Base-by-base conservation (phyloP, 2,888 invertebrate species). In the Hetaerina titia region DNA sequence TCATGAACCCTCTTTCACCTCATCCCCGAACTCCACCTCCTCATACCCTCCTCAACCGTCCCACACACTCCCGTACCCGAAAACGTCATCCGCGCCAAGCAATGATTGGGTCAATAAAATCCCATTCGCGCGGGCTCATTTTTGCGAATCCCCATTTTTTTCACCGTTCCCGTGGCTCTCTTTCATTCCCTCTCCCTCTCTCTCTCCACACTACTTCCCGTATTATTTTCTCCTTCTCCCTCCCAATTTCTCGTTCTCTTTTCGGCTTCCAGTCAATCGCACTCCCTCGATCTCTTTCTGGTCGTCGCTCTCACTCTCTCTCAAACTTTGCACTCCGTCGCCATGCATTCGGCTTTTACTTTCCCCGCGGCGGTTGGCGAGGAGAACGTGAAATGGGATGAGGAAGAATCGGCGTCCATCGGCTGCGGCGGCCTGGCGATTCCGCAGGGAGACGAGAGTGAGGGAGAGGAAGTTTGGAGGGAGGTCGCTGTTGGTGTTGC, bases 101-200 rank as follows among this genome's bases (percentile, higher is more conserved):
- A 56, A 74, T 92, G 92, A 92, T 74, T 92, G 92, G 92, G 92
- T 92, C 69, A 92, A 92, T 92, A 92, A 92, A 92, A 92, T 45
- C 69, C 74, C 92, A 92, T 92, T 74, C 56, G 74, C 64, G 92
- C 92, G 74, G 45, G 92, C 69, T 74, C 92, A 92, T 92, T 74
- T 92, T n/a, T 56, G 25, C 22, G 57, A 89, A 57, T 58, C 58
- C 89, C 57, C 64, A 6, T 13, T 64, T 64, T 45, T 45, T 45
- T 89, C 45, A 45, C 45, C 45, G 45, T 45, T 89, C 58, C 45
- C 7, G 56, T 31, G 56, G 31, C 90, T 25, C 63, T 45, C 57
- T 15, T 81, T 64, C 89, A 0, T 7, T 81, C 81, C 31, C 81
- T 81, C 81, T n/a, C n/a, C 31, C n/a, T n/a, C n/a, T n/a, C 81